Conservation (phyloP, 1,140 invertebrate species). For the Anastrepha obliqua region DNA sequence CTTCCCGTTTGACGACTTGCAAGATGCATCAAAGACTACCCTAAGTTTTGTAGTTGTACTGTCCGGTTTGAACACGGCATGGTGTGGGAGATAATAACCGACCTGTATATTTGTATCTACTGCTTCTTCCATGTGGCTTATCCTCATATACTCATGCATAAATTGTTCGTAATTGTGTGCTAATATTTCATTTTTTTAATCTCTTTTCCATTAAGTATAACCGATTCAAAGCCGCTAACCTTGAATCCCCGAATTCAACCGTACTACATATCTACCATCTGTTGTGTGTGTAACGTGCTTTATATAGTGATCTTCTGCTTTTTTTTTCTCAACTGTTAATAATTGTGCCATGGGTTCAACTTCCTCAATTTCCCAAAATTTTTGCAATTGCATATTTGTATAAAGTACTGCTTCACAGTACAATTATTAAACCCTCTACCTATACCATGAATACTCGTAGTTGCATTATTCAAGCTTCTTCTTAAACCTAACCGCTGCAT, state of each 20-base stretch:
- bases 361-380: background rate
- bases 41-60: constrained; percentile 38
- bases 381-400: too few species aligned
- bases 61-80: constrained; percentile 28
- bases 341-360: background rate
- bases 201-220: constrained; percentile 27
- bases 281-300: background rate
- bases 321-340: constrained; percentile 44
- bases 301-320: constrained; percentile 21
- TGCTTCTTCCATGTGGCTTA: constrained; percentile 35
- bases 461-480: background rate
- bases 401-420: too few species aligned
- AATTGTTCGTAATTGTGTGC: constrained; percentile 36
- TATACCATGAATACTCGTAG: background rate
- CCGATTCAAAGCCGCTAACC: constrained; percentile 20
- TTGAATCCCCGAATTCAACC: constrained; percentile 34
- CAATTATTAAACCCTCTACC: background rate
- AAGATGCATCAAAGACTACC: constrained; percentile 73
- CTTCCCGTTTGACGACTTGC: constrained; percentile 63
- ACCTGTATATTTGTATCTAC: too few species aligned
- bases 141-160: constrained; percentile 8
- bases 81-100: constrained; percentile 29
- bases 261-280: constrained; percentile 32
- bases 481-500: background rate
- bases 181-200: constrained; percentile 23